Evolutionary conservation across 2,797 vertebrate genomes (phyloP), one percentile per base, ranked within the genome.

Genomic region (Tragelaphus eurycerus): DNA sequence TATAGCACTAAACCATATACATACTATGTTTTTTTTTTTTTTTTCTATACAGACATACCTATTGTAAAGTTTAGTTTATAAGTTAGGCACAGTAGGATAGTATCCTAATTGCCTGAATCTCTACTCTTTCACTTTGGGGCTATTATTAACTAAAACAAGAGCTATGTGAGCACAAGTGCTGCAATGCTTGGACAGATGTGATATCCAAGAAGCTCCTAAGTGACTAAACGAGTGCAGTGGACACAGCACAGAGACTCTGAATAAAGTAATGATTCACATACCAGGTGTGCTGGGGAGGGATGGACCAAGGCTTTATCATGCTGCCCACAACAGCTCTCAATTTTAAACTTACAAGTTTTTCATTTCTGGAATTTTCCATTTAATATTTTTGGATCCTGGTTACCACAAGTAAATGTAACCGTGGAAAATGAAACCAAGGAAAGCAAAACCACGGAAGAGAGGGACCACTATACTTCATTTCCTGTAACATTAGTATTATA

Each of bases 191-290:
- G 48, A 13, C 78, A 52, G 48, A 12, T 21, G 29, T 52, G 48
- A 19, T 50, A 4, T 21, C 76, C 76, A 31, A 11, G 46, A 79
- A 31, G 50, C 29, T 21, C 10, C 48, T n/a, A 2, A 81, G 78
- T 4, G 78, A 52, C 31, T n/a, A 21, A 19, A n/a, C 0, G 17
- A 10, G 48, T 3, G 10, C 17, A 23, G 11, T 2, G 6, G 29
- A 21, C 7, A 7, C 3, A 52, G 10, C 29, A n/a, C 78, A 13
- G 29, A 21, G 1, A 23, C 31, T 16, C 31, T n/a, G 48, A n/a
- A 79, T 48, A 79, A n/a, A 79, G 29, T 21, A 21, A 4, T 23
- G 48, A 21, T 31, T 19, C 48, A 23, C 78, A 23, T 31, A 21
- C 78, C 78, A 23, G 31, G 29, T 21, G 78, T 50, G 48, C 78